Evolutionary conservation across 1,140 invertebrate genomes (phyloP).

Genomic region (Apis cerana): DNA sequence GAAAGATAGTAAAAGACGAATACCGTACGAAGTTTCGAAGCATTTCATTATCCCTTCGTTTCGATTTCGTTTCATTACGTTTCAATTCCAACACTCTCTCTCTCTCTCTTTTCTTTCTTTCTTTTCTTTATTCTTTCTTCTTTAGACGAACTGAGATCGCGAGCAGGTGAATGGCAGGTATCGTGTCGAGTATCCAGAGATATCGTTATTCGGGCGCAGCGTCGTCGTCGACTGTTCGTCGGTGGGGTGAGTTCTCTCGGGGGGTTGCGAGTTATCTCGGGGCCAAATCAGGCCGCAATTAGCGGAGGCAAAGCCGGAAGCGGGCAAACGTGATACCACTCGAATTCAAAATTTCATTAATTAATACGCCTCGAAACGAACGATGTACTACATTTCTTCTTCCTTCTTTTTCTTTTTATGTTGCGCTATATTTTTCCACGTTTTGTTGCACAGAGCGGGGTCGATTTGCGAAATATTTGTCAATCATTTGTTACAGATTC

Average conservation of each 20-base stretch:
- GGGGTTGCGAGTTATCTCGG: constrained; percentile 65
- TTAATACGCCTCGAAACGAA: constrained; percentile 57
- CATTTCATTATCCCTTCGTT: too few species aligned
- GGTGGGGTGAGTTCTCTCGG: constrained; percentile 10
- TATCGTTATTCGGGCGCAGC: constrained; percentile 49
- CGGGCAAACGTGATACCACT: constrained; percentile 58
- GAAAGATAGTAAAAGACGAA: too few species aligned
- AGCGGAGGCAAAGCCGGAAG: constrained; percentile 56
- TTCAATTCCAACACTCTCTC: neutral
- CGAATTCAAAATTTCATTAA: constrained; percentile 69
- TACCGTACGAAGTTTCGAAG: too few species aligned
- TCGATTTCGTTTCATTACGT: neutral
- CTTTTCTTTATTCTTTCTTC: too few species aligned
- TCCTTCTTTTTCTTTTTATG: neutral
- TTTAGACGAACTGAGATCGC: neutral
- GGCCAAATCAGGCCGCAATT: constrained; percentile 68
- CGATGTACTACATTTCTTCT: constrained; percentile 19
- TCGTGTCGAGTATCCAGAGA: constrained; percentile 17
- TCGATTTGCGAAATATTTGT: too few species aligned
- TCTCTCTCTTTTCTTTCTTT: neutral
- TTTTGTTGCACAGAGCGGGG: neutral
- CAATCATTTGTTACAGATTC: too few species aligned
- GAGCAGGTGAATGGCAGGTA: neutral
- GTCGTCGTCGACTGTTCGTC: constrained; percentile 52
- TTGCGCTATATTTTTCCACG: neutral